Evolutionary conservation across 2,113 vertebrate genomes (phyloP).

Genomic region (Stegostoma tigrinum): DNA sequence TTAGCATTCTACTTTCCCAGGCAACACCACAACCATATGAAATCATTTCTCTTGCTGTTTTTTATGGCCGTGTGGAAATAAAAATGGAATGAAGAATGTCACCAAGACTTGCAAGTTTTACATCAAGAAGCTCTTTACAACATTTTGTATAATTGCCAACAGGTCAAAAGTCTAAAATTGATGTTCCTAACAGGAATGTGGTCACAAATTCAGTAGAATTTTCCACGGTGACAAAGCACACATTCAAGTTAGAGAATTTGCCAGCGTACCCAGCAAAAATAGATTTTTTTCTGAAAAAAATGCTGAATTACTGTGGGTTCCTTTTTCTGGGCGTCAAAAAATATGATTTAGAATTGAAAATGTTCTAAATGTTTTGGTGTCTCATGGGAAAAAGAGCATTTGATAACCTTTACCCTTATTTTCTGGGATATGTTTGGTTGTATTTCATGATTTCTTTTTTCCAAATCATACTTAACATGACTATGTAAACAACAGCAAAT

Average conservation of each 20-base stretch:
- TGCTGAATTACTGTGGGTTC: not conserved
- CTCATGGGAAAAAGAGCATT: not conserved
- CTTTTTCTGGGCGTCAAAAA: not conserved
- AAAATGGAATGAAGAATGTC: not conserved
- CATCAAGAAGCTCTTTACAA: not conserved
- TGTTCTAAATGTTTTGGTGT: not conserved
- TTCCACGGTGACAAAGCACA: not conserved
- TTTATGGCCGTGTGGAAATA: slow-evolving; percentile 39
- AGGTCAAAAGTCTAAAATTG: slow-evolving; percentile 30
- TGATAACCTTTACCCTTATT: not conserved
- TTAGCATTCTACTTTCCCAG: slow-evolving; percentile 67
- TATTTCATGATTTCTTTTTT: not conserved
- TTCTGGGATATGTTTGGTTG: not conserved
- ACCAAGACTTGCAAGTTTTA: not conserved
- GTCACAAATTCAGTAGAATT: slow-evolving; percentile 10
- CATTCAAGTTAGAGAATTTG: not conserved
- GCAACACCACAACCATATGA: slow-evolving; percentile 63
- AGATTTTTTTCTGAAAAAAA: not conserved
- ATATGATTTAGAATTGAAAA: not conserved
- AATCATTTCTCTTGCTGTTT: slow-evolving; percentile 38
- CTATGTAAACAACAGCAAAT: not conserved
- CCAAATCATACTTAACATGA: not conserved
- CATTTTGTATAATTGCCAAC: slow-evolving; percentile 9
- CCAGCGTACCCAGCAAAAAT: not conserved
- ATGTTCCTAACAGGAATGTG: slow-evolving; percentile 9